Base-by-base conservation (phyloP, 37 sponge, comb jelly and placozoan genomes). In the Crambe crambe region DNA sequence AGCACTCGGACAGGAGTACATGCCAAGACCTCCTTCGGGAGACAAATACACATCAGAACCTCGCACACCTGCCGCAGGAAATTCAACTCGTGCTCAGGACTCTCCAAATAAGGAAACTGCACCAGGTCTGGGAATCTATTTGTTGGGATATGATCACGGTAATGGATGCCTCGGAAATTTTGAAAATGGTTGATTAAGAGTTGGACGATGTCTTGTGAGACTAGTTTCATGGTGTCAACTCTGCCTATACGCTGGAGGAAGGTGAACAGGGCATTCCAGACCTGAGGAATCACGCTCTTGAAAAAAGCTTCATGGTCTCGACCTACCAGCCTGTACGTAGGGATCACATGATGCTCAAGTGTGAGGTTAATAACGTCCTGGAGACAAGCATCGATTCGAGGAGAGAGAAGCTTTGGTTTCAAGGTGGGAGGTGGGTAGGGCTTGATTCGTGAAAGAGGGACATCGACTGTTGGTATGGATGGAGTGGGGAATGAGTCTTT, bases 51-150 rank as follows among this genome's bases (percentile, higher is more conserved):
- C 47, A 94, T 67, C 9, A 91, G 62, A 23, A 90, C 91, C 40
- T 94, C 95, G 68, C 75, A 70, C 3, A 80, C 70, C 56, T 90
- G 88, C 32, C 83, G 85, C 8, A 94, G 75, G 43, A 88, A 94
- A 73, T 90, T 76, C 27, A 84, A 51, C 43, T 94, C 95, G 10
- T 60, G 59, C 34, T 94, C 91, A 1, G 73, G 69, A 42, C 47
- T 73, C 39, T 80, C 77, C 36, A 94, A 76, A 73, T 89, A 94
- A 36, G 95, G 89, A 51, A 79, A 91, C 2, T 8, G 22, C 12
- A 17, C 25, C 0, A 83, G 32, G 58, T 91, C 58, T 37, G 87
- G 84, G 47, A 82, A 74, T 12, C 57, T 68, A 20, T 42, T 37
- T 25, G 2, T 12, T 29, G 40, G 39, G 3, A 37, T 2, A 12